phyloP scores from a whole-genome alignment of 2,113 vertebrate species.

The Cinclus mexicanus region DNA sequence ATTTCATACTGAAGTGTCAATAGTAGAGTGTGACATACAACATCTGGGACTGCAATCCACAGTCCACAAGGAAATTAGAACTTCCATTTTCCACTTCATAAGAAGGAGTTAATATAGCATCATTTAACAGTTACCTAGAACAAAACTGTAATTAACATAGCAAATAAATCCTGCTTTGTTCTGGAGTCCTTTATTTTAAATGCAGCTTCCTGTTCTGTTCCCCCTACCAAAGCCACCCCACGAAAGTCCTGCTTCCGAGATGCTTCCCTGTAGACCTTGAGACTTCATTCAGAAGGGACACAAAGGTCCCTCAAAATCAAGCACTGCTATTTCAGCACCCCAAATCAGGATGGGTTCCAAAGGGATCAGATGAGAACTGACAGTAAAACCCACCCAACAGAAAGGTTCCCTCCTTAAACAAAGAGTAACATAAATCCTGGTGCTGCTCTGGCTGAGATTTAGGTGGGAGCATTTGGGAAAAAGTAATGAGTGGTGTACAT shows the following conservation, averaged over 20 bases:
- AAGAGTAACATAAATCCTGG: not conserved
- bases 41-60: not conserved
- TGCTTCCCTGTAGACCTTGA: not conserved
- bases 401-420: not conserved
- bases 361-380: not conserved
- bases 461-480: not conserved
- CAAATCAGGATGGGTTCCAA: not conserved
- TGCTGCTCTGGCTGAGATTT: not conserved
- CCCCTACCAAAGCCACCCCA: not conserved
- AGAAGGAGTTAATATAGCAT: not conserved
- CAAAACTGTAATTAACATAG: not conserved
- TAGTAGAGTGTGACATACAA: not conserved
- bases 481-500: fast-evolving
- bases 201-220: not conserved
- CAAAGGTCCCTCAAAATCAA: not conserved
- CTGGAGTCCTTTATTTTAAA: not conserved
- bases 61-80: not conserved
- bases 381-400: not conserved
- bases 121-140: not conserved
- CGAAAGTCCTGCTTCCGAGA: not conserved
- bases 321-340: not conserved
- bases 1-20: not conserved
- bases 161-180: not conserved
- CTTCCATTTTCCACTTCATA: not conserved
- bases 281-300: not conserved